Evolutionary conservation across 2,888 invertebrate genomes (phyloP), one percentile per base, ranked within the genome.

Genomic region (Sesamia inferens): DNA sequence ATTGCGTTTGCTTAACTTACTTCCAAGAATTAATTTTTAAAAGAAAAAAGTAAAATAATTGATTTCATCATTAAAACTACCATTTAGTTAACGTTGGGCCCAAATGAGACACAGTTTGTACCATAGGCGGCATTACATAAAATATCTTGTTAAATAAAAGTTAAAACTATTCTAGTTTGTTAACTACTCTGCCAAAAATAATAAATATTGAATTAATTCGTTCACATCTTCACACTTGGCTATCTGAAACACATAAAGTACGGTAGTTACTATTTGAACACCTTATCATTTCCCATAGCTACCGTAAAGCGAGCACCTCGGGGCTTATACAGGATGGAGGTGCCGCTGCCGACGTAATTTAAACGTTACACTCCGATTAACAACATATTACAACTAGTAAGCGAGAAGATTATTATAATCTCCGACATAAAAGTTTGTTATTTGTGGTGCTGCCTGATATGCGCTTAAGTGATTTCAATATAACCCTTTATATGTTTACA

Each of bases 351-450:
- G 16, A 55, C 51, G 61, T 80, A 67, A 74, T 78, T 66, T 78
- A 54, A 81, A 68, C 69, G 66, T 69, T 62, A 76, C 68, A 54
- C 19, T 69, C 51, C 65, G 69, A 76, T 81, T 78, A 78, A 51
- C 68, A 76, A 76, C 81, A 62, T 62, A 58, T 75, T 81, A 81
- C 51, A 76, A 78, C 77, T 81, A 68, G 68, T 78, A 81, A 76
- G 77, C 57, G 58, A 78, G 68, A 57, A 68, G 81, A 70, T 81
- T 78, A 81, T 78, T 76, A 76, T 81, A 63, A 81, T 75, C 67
- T 58, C 14, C 51, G n/a, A 67, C 58, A 67, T 57, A 48, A 64
- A 63, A 67, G 67, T 74, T 80, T 80, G 78, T 70, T 70, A 62
- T 79, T 57, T 54, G 44, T 47, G 55, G 51, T 51, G 48, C 24